phyloP scores from a whole-genome alignment of 92 coral and sea anemone genomes.

The Plumapathes pennacea region DNA sequence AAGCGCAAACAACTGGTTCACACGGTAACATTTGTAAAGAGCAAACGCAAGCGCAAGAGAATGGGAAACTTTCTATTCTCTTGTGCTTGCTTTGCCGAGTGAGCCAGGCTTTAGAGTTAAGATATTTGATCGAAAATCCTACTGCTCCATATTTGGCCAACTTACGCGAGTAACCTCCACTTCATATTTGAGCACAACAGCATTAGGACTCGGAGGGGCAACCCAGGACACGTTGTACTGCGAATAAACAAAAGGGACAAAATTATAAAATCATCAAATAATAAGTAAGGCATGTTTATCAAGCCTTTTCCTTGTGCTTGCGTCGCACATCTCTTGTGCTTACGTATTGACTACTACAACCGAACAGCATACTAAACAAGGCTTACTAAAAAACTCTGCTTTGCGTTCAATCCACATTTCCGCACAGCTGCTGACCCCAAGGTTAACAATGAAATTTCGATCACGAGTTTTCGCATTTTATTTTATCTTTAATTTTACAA shows the following conservation, averaged over 20 bases:
- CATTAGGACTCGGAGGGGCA: constrained; percentile 74
- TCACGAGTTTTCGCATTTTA: background rate
- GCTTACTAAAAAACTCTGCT: too few species aligned
- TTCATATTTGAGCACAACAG: constrained; percentile 81
- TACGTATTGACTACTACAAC: too few species aligned
- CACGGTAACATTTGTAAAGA: too few species aligned
- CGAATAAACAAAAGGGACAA: background rate
- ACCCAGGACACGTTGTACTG: constrained; percentile 71
- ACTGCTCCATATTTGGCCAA: too few species aligned
- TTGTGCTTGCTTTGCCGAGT: background rate
- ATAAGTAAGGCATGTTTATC: background rate
- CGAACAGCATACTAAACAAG: too few species aligned
- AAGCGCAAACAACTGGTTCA: too few species aligned
- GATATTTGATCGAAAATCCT: too few species aligned
- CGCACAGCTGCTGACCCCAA: background rate
- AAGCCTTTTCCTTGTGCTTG: background rate
- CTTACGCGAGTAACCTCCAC: constrained; percentile 38
- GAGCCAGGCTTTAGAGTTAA: background rate
- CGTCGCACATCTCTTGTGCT: background rate
- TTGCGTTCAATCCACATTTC: too few species aligned
- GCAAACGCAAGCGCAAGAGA: too few species aligned
- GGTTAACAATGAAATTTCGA: background rate
- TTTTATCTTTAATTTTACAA: background rate
- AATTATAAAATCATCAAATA: background rate
- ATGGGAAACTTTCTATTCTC: too few species aligned